These are phyloP conservation scores for Anthopleura xanthogrammica DNA, from an alignment of 92 coral and sea anemone genomes.

Conservation along the genomic window DNA sequence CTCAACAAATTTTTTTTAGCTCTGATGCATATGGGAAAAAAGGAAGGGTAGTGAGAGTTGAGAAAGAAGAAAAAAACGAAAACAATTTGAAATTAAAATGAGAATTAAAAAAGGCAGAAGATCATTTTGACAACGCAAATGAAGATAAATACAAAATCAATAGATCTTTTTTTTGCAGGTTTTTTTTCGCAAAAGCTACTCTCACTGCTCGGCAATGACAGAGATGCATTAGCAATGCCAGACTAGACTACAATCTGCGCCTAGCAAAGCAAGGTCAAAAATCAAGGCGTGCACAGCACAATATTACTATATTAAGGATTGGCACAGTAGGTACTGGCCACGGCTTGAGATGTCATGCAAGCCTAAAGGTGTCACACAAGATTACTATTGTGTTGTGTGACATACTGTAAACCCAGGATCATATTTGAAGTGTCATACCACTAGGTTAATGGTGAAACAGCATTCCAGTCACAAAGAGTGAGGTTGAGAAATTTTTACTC, in stretches of 20 bases:
- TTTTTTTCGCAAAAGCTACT: background rate
- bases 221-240: background rate
- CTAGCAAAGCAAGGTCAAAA: background rate
- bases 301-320: background rate
- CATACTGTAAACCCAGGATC: background rate
- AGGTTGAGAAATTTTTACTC: constrained; percentile 13
- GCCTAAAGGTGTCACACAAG: background rate
- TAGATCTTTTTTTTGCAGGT: background rate
- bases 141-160: too few species aligned
- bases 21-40: too few species aligned
- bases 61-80: too few species aligned
- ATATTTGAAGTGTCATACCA: background rate
- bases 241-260: background rate
- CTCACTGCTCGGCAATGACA: background rate
- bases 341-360: background rate
- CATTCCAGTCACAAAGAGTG: constrained; percentile 10
- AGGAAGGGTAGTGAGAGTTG: too few species aligned
- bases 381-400: background rate
- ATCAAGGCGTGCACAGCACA: too few species aligned
- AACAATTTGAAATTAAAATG: too few species aligned
- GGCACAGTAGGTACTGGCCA: background rate
- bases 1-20: background rate
- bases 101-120: too few species aligned
- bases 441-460: constrained; percentile 5
- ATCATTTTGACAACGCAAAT: too few species aligned